A percentile compares a stretch with the other conserved stretches of the same genome.
Evolutionary conservation across 1,140 invertebrate species (phyloP).

Genomic region (Lasaia peninsularis): DNA sequence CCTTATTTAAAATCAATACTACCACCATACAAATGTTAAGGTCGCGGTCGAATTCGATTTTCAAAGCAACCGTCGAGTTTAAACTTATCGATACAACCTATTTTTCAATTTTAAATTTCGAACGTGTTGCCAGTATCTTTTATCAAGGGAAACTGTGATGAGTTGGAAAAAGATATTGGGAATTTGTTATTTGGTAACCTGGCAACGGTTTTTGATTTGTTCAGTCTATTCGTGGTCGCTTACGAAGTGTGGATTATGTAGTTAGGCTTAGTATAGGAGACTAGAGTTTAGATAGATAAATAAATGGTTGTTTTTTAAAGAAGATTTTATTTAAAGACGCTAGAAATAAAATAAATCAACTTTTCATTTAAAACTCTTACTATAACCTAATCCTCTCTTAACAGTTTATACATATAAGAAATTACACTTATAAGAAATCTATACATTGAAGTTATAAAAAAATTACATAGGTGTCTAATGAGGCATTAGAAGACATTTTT

Average conservation of each 20-base stretch:
- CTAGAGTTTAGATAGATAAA: no score
- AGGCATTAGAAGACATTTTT: no score
- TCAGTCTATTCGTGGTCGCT: slow-evolving; percentile 18
- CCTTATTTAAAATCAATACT: slow-evolving; percentile 52
- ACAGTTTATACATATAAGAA: no score
- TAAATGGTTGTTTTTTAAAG: no score
- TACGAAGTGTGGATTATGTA: slow-evolving; percentile 27
- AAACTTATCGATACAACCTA: slow-evolving; percentile 11
- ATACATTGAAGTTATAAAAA: no score
- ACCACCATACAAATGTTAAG: slow-evolving; percentile 55
- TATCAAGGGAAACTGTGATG: slow-evolving; percentile 28
- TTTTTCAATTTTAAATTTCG: slow-evolving; percentile 28
- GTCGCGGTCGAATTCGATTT: slow-evolving; percentile 44
- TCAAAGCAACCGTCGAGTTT: slow-evolving; percentile 18
- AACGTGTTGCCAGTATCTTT: slow-evolving; percentile 34
- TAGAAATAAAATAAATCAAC: no score
- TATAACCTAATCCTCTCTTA: no score
- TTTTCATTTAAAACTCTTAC: no score
- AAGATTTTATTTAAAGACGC: no score
- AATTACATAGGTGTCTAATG: no score
- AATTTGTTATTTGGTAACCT: slow-evolving; percentile 62
- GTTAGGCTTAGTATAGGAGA: slow-evolving; percentile 16
- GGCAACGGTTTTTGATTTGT: slow-evolving; percentile 37
- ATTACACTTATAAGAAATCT: no score
- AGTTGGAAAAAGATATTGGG: slow-evolving; percentile 29